Conservation (phyloP, 2,888 invertebrate species). For the Drosophila borborema region DNA sequence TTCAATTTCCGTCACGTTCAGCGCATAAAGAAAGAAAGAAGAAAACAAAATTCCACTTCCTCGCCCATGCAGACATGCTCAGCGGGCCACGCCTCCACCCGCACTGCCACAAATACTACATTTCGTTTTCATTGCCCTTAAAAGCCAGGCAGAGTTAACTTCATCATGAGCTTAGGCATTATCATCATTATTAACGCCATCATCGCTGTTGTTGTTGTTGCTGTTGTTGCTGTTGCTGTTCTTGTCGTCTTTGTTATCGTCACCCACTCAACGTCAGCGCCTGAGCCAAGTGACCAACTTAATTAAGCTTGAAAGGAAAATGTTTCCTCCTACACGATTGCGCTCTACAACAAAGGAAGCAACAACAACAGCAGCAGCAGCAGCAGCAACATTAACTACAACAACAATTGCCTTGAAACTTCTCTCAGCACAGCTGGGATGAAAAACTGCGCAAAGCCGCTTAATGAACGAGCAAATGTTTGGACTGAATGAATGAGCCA, state of each 20-base stretch:
- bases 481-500: slow-evolving; percentile 61
- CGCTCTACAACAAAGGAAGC: slow-evolving; percentile 29
- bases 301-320: slow-evolving; percentile 80
- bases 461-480: slow-evolving; percentile 71
- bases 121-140: slow-evolving; percentile 49
- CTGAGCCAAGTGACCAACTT: slow-evolving; percentile 78
- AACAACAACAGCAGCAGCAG: slow-evolving; percentile 22
- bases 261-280: slow-evolving; percentile 76
- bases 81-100: neutral
- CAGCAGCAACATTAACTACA: slow-evolving; percentile 18
- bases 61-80: slow-evolving; percentile 56
- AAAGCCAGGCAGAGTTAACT: slow-evolving; percentile 44
- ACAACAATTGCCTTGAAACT: slow-evolving; percentile 1
- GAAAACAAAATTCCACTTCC: slow-evolving; percentile 45
- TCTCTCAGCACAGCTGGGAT: slow-evolving; percentile 26
- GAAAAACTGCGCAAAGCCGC: slow-evolving; percentile 61
- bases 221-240: slow-evolving; percentile 28
- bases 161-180: slow-evolving; percentile 58
- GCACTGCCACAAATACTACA: slow-evolving; percentile 2
- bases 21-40: slow-evolving; percentile 48
- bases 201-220: slow-evolving; percentile 19
- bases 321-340: slow-evolving; percentile 71
- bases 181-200: slow-evolving; percentile 63
- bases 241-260: slow-evolving; percentile 52
- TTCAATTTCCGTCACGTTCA: slow-evolving; percentile 80